Conservation (phyloP, 2,888 invertebrate species). For the Azorinus chamasolen region DNA sequence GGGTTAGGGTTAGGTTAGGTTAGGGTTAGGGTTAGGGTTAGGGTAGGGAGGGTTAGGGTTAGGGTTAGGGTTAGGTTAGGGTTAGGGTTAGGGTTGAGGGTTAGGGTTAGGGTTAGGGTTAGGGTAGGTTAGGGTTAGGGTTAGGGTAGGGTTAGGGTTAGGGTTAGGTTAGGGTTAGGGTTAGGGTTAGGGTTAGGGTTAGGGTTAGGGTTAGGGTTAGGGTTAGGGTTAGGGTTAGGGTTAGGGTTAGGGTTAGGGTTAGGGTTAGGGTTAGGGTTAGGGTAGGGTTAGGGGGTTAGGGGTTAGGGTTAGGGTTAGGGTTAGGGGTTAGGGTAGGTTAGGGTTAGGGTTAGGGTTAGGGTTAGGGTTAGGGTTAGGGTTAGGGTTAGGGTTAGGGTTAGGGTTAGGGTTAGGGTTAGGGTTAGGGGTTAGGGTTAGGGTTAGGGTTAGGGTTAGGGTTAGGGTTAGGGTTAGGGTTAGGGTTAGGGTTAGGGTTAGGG, state of each 20-base stretch:
- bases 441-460: slow-evolving; percentile 22
- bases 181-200: slow-evolving; percentile 63
- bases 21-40: slow-evolving; percentile 61
- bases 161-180: slow-evolving; percentile 62
- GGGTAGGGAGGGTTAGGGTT: slow-evolving; percentile 68
- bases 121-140: slow-evolving; percentile 59
- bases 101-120: slow-evolving; percentile 61
- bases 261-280: slow-evolving; percentile 62
- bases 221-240: slow-evolving; percentile 55
- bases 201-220: slow-evolving; percentile 61
- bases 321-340: slow-evolving; percentile 63
- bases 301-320: slow-evolving; percentile 59
- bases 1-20: slow-evolving; percentile 59
- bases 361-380: slow-evolving; percentile 64
- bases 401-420: slow-evolving; percentile 48
- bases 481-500: slow-evolving; percentile 65
- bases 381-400: slow-evolving; percentile 65
- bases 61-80: slow-evolving; percentile 66
- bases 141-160: slow-evolving; percentile 62
- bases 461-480: slow-evolving; percentile 66
- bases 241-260: slow-evolving; percentile 50
- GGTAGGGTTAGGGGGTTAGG: slow-evolving; percentile 54
- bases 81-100: slow-evolving; percentile 69
- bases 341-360: slow-evolving; percentile 8
- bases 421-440: slow-evolving; percentile 67